phyloP scores from a whole-genome alignment of 2,113 vertebrate genomes.

The Agapornis roseicollis region DNA sequence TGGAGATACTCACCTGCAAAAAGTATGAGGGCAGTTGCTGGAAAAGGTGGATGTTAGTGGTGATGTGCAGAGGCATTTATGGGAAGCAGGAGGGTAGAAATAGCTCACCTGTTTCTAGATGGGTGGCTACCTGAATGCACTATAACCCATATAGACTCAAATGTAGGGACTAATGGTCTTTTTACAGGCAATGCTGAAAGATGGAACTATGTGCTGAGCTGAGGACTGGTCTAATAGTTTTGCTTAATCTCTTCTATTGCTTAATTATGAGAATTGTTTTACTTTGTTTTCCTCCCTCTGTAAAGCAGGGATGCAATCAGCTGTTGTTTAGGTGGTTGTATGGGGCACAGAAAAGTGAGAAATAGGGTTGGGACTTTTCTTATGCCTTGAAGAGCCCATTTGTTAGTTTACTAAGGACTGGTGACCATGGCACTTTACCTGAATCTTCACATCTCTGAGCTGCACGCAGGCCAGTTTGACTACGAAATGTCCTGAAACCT shows the following conservation, averaged over 20 bases:
- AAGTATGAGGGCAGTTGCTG: neutral
- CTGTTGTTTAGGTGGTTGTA: neutral
- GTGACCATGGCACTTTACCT: neutral
- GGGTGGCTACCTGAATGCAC: neutral
- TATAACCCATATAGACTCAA: neutral
- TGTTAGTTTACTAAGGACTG: neutral
- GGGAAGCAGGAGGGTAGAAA: neutral
- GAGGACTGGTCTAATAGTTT: neutral
- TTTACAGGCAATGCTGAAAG: neutral
- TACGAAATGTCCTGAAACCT: neutral
- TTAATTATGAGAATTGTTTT: neutral
- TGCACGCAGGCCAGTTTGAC: neutral
- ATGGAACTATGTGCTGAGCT: neutral
- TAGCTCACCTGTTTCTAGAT: neutral
- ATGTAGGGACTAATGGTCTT: neutral
- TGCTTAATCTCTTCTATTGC: neutral
- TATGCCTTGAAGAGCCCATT: neutral
- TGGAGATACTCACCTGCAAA: rapidly evolving
- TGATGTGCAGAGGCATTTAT: neutral
- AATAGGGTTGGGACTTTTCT: neutral
- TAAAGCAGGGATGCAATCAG: neutral
- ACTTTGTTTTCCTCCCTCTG: neutral
- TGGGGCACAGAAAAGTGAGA: neutral
- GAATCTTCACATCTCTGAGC: neutral
- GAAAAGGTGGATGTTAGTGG: neutral